Evolutionary conservation across 2,888 invertebrate genomes (phyloP).

Genomic region (Lepidochitona cinerea): DNA sequence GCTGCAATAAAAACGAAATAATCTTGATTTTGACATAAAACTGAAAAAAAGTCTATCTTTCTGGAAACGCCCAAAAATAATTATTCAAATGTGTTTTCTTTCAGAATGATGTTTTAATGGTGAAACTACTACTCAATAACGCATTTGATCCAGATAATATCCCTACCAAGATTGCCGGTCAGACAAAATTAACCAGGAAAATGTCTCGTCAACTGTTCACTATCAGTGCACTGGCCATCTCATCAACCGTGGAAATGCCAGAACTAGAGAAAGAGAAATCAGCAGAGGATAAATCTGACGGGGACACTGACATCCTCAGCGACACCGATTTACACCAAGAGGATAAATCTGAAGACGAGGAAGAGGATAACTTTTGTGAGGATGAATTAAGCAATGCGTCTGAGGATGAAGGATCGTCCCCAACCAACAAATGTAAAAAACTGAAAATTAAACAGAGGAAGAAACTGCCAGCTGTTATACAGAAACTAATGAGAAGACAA

Average conservation of each 20-base stretch:
- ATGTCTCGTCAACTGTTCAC: slow-evolving; percentile 41
- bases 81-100: slow-evolving; percentile 7
- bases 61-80: too few relatives aligned
- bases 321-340: slow-evolving; percentile 28
- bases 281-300: slow-evolving; percentile 20
- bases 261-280: slow-evolving; percentile 2
- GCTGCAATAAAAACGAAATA: too few relatives aligned
- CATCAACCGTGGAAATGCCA: not conserved
- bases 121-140: slow-evolving; percentile 68
- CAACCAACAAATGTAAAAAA: not conserved
- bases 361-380: slow-evolving; percentile 10
- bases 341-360: slow-evolving; percentile 17
- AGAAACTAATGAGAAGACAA: not conserved
- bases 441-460: not conserved
- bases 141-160: slow-evolving; percentile 51
- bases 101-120: slow-evolving; percentile 69
- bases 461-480: not conserved
- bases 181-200: slow-evolving; percentile 40
- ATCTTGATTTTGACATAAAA: too few relatives aligned
- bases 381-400: not conserved
- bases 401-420: not conserved
- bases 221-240: not conserved
- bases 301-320: slow-evolving; percentile 28
- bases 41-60: too few relatives aligned
- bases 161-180: slow-evolving; percentile 6